Base-by-base conservation (phyloP, 2,113 vertebrate genomes). In the Bucco capensis region DNA sequence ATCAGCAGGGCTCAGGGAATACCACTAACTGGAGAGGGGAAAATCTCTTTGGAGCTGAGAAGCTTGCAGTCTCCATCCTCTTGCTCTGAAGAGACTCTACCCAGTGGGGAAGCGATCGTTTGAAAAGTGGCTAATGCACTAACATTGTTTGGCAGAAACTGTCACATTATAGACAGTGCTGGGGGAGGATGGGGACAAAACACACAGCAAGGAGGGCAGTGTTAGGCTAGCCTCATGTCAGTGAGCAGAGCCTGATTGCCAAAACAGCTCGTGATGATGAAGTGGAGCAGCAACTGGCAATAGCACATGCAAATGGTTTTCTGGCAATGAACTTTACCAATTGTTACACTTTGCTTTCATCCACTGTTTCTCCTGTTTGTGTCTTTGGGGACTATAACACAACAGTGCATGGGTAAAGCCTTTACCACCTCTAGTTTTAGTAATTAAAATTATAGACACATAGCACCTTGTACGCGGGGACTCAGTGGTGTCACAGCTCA, bases 1-100 rank as follows among this genome's bases (percentile, higher is more conserved):
- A 96, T 97, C 96, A 90, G 93, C 88, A 50, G 92, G 81, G 96
- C 94, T 94, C 86, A 89, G 96, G 94, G 95, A 96, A 95, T 96
- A 94, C 83, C 66, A 7, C 94, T 64, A 73, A 90, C 89, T 1
- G 8, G 46, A 85, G 94, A 79, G 79, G 53, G 66, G 62, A 24
- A 89, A 87, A 83, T 77, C 86, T 92, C 91, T 89, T 83, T 49
- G 88, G 92, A 93, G 67, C 81, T 22, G 60, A 86, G 84, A 90
- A 66, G 66, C 62, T 91, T 9, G 13, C 0, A 3, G 86, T 61
- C 69, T 93, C 81, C 28, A 3, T 82, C 90, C 83, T 31, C 79
- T 53, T 14, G 6, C 54, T 92, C 93, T 67, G 91, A 75, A 88
- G 81, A 93, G 71, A 74, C 76, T 65, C 66, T 64, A 28, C 89